Evolutionary conservation across 2,113 vertebrate species (phyloP).

Genomic region (Corynorhinus townsendii): DNA sequence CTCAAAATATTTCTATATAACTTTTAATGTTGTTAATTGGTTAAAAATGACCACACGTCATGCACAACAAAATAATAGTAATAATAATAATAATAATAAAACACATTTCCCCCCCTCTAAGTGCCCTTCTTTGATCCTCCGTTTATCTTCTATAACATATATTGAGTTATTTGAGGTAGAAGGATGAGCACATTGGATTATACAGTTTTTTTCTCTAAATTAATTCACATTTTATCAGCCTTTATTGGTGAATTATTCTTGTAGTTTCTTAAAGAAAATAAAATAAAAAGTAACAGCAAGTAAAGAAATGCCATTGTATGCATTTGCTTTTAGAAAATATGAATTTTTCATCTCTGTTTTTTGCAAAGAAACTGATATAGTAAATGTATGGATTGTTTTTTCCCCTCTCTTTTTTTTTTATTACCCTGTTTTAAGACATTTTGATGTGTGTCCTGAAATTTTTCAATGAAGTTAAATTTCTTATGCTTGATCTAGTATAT

Average conservation of each 20-base stretch:
- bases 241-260: background rate
- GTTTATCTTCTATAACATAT: background rate
- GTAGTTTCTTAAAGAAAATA: background rate
- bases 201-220: background rate
- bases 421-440: constrained; percentile 39
- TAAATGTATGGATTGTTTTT: background rate
- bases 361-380: background rate
- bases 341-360: background rate
- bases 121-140: background rate
- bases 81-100: background rate
- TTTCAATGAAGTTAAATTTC: background rate
- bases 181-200: background rate
- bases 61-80: background rate
- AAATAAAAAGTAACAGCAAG: background rate
- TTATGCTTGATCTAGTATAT: background rate
- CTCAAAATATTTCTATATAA: background rate
- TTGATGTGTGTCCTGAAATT: background rate
- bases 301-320: background rate
- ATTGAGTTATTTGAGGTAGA: background rate
- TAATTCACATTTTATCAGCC: background rate
- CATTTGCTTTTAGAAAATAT: constrained; percentile 24
- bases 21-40: background rate
- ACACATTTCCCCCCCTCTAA: background rate
- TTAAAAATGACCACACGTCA: background rate
- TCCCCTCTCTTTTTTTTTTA: background rate